Conservation (phyloP, 2,113 vertebrate genomes). For the Caranx ignobilis region DNA sequence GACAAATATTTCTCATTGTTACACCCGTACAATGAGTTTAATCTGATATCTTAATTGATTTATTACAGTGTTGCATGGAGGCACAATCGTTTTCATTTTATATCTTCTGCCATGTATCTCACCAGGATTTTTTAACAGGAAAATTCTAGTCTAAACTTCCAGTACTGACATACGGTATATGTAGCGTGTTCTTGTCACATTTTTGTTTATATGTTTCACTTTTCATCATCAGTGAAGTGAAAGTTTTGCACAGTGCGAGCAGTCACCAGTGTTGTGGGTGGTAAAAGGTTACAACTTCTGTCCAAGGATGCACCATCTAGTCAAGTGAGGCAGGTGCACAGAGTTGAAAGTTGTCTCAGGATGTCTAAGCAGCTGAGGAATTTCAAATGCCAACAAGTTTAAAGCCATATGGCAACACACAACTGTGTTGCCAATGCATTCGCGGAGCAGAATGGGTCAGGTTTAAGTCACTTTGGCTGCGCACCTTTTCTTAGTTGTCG, state of each 20-base stretch:
- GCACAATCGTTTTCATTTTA: not conserved
- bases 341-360: not conserved
- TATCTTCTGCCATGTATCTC: not conserved
- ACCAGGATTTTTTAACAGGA: not conserved
- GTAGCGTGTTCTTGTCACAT: not conserved
- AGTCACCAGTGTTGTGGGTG: no score
- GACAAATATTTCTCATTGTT: no score
- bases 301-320: not conserved
- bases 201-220: not conserved
- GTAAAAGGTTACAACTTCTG: not conserved
- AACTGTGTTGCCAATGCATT: not conserved
- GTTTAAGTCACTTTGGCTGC: constrained; percentile 57
- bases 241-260: not conserved
- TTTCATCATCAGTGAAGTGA: not conserved
- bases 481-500: constrained; percentile 49
- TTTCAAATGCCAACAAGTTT: constrained; percentile 58
- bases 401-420: constrained; percentile 57
- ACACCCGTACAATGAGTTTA: no score
- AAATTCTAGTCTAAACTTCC: no score
- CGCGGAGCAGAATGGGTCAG: constrained; percentile 18
- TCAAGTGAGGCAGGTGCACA: not conserved
- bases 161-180: not conserved
- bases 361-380: constrained; percentile 36
- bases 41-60: no score
- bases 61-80: not conserved